phyloP scores from a whole-genome alignment of 1,140 invertebrate genomes.

The Phthorimaea operculella region DNA sequence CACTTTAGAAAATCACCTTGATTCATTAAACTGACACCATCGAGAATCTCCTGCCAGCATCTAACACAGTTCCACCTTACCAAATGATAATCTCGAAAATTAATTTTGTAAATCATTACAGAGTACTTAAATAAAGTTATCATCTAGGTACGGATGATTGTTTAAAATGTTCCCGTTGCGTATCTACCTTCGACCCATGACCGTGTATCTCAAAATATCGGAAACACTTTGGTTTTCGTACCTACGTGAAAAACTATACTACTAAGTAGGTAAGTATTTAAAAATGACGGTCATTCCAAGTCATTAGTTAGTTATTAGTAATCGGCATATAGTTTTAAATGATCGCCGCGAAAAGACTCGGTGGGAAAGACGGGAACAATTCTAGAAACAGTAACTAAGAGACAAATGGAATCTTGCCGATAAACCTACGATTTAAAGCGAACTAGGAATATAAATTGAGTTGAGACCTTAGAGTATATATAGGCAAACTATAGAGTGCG shows the following conservation, averaged over 20 bases:
- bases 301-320: no score
- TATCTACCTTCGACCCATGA: conserved; percentile 7
- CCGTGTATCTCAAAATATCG: no score
- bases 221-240: no score
- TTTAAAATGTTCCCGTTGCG: conserved; percentile 37
- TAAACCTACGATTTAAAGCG: conserved; percentile 63
- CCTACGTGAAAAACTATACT: no score
- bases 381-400: conserved; percentile 44
- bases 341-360: no score
- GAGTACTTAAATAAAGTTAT: conserved; percentile 35
- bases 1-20: background rate
- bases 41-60: conserved; percentile 30
- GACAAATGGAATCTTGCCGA: conserved; percentile 62
- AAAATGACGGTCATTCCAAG: no score
- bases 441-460: conserved; percentile 67
- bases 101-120: conserved; percentile 30
- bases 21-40: conserved; percentile 24
- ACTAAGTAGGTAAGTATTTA: no score
- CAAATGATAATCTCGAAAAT: conserved; percentile 38
- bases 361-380: no score
- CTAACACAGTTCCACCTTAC: conserved; percentile 61
- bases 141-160: conserved; percentile 48
- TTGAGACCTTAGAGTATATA: no score
- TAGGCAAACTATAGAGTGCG: no score
- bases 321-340: no score